Base-by-base conservation (phyloP, 2,113 vertebrate species). In the Vulpes lagopus region DNA sequence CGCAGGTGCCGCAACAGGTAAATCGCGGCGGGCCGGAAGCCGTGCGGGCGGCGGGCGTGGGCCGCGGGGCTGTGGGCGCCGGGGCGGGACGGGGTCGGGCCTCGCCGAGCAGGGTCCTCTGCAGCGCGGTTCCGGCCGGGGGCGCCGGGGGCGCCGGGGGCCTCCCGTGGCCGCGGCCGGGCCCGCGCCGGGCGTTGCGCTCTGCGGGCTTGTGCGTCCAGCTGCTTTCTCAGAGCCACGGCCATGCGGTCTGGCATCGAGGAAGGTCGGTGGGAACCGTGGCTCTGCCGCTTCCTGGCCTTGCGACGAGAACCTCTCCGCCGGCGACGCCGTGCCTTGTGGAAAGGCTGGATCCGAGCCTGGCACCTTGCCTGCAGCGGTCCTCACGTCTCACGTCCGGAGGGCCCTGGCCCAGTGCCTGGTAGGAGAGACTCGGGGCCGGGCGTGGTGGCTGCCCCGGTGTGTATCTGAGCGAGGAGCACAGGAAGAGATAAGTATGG, bases 1-100 rank as follows among this genome's bases (percentile, higher is more conserved):
- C 96, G 74, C 62, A 73, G 25, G 73, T 53, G 27, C 84, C 81
- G 92, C 96, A 69, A 96, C 98, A 97, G 98, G 98, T 98, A 96
- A 96, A 55, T 0, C 1, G 22, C 8, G 27, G 49, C 49, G 49
- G 71, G 49, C 71, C 3, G 43, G 78, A 57, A 35, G 64, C 53
- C 1, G 8, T 11, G 5, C 11, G 0, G 65, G 27, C 1, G 43
- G 83, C 57, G 3, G 79, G 25, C 32, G 49, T 27, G 60, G 67
- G 88, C 67, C 67, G 43, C 19, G 73, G 53, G 43, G n/a, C 64
- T 38, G 60, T 73, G 11, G 71, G 78, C 22, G 25, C 38, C 3
- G 12, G 65, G 85, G 38, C 25, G 32, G 65, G 53, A 11, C 76
- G 15, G n/a, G 38, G 6, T 19, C 43, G 43, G 43, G 25, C 49